phyloP scores from a whole-genome alignment of 2,113 vertebrate species.

The Pogonocichla stellata region DNA sequence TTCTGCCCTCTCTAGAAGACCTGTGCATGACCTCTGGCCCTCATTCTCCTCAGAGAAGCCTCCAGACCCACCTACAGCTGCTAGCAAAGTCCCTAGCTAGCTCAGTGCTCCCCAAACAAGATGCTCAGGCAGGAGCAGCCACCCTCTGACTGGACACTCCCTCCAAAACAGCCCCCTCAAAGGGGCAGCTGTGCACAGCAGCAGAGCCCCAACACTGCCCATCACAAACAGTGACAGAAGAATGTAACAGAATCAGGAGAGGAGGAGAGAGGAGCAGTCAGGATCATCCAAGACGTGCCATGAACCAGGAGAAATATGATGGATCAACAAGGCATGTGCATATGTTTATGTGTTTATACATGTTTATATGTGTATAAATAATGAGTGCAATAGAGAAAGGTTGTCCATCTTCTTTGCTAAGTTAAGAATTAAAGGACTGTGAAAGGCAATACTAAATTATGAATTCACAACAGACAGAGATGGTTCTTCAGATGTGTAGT shows the following conservation, averaged over 20 bases:
- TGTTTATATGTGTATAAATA: neutral
- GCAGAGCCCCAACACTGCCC: neutral
- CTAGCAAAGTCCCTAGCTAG: neutral
- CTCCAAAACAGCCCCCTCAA: neutral
- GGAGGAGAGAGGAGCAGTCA: neutral
- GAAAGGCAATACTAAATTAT: neutral
- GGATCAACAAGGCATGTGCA: too few species aligned
- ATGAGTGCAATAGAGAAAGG: neutral
- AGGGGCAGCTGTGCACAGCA: neutral
- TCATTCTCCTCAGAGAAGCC: neutral
- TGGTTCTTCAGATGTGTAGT: neutral
- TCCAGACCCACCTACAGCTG: neutral
- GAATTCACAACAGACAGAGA: neutral
- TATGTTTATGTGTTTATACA: too few species aligned
- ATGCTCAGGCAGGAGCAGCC: neutral
- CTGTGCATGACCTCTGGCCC: rapidly evolving
- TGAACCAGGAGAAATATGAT: neutral
- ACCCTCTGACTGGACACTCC: rapidly evolving
- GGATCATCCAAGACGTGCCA: neutral
- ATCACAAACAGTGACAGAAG: neutral
- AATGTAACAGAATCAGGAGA: neutral
- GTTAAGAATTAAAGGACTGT: neutral
- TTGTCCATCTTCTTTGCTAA: neutral
- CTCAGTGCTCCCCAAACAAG: rapidly evolving
- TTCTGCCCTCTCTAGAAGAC: neutral